Evolutionary conservation across 2,888 invertebrate genomes (phyloP), one percentile per base, ranked within the genome.

Genomic region (Catocala sponsa): DNA sequence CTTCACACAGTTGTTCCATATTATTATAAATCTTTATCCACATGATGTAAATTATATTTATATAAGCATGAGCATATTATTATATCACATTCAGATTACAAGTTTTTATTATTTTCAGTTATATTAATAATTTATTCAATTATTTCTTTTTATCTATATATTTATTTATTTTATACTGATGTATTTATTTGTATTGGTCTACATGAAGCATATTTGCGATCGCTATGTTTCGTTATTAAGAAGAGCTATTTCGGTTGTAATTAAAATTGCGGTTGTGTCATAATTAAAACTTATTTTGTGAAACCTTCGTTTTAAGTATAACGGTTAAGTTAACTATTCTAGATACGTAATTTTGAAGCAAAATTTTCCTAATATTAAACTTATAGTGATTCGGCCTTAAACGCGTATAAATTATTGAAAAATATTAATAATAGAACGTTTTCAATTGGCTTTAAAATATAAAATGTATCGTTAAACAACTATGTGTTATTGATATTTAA

Each of bases 21-120:
- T 79, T 75, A 74, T 72, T 80, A 74, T 77, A 42, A 66, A 73
- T 72, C 76, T 78, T 75, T 59, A 74, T 70, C 76, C 87, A 86
- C 83, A 79, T 76, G 77, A 77, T 89, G 89, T 89, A 87, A 83
- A 86, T 87, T 89, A 83, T 82, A 80, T 81, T 85, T 83, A 85
- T 88, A 86, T 87, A 85, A 86, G 90, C 90, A 91, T 91, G 90
- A 85, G 87, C 86, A 86, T 82, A 79, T 80, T 76, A 68, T 74
- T 58, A 55, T 50, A 58, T 73, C 71, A 72, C 75, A 72, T 57
- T 81, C 73, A 57, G 6, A 70, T 76, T 62, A 58, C 5, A 61
- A 10, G 6, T 46, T 72, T 70, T 70, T 57, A 61, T 79, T 74
- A 60, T 55, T 78, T 74, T 72, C 33, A 58, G 58, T 69, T 82